These are phyloP conservation scores for Phymatocera aterrima DNA, from an alignment of 2,888 invertebrate genomes.

Conservation along the genomic window DNA sequence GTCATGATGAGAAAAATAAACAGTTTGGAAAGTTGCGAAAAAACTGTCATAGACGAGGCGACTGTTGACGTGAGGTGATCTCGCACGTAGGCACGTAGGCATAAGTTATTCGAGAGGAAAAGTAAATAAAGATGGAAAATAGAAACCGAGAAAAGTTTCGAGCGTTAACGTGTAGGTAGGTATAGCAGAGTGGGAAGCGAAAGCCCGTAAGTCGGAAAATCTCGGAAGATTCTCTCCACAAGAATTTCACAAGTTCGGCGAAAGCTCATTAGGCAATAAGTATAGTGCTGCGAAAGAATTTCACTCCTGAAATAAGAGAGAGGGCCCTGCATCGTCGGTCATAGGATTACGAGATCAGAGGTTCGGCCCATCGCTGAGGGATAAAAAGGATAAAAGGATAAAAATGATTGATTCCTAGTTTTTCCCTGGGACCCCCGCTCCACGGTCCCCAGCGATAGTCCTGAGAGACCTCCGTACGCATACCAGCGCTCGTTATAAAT, in stretches of 20 bases:
- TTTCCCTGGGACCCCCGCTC: neutral
- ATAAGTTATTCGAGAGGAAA: too few relatives aligned
- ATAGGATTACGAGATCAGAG: slow-evolving; percentile 8
- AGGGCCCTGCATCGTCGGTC: slow-evolving; percentile 13
- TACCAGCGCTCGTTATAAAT: slow-evolving; percentile 26
- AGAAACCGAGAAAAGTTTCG: too few relatives aligned
- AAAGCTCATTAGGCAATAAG: neutral
- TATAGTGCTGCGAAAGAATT: neutral
- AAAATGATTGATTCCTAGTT: slow-evolving; percentile 38
- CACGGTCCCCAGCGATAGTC: neutral
- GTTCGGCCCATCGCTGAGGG: slow-evolving; percentile 4
- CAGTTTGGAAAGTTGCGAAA: too few relatives aligned
- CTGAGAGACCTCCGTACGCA: neutral
- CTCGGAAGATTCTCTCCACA: neutral
- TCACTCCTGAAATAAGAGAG: neutral
- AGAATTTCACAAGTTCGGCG: neutral
- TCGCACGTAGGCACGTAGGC: too few relatives aligned
- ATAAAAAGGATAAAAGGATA: slow-evolving; percentile 34
- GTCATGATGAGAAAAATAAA: too few relatives aligned
- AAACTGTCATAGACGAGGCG: too few relatives aligned
- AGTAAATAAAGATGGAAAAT: too few relatives aligned
- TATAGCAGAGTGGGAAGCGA: too few relatives aligned
- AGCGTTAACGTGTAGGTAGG: too few relatives aligned
- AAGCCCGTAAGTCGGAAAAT: neutral
- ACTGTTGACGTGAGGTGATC: too few relatives aligned